Conservation (phyloP, 2,113 vertebrate genomes). For the Anoura caudifer region DNA sequence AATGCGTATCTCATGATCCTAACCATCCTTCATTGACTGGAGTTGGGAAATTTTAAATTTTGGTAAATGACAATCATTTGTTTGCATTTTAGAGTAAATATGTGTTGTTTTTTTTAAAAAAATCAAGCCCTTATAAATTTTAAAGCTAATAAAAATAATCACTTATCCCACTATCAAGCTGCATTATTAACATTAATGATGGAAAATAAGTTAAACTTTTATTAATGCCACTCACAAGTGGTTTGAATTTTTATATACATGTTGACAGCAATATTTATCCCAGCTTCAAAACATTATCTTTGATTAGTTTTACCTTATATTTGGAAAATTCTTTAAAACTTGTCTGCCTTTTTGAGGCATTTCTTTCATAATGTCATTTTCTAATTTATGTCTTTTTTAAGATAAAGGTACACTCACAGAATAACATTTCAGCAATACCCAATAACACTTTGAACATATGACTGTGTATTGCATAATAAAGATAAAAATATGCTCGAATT, state of each 20-base stretch:
- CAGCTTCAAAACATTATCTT: background rate
- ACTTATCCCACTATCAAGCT: background rate
- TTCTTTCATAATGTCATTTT: background rate
- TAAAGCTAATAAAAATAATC: background rate
- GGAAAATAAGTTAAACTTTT: background rate
- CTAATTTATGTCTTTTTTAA: conserved; percentile 14
- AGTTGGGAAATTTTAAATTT: background rate
- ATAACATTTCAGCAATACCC: conserved; percentile 19
- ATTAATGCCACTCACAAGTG: background rate
- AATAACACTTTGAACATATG: conserved; percentile 9
- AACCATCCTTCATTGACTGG: background rate
- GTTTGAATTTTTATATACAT: background rate
- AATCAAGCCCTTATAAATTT: background rate
- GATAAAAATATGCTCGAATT: conserved; percentile 46
- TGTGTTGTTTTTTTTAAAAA: background rate
- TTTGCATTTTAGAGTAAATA: background rate
- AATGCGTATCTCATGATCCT: background rate
- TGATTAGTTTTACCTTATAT: background rate
- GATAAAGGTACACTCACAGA: background rate
- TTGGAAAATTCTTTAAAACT: background rate
- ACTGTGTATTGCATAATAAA: conserved; percentile 35
- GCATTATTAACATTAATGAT: background rate
- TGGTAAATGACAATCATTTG: background rate
- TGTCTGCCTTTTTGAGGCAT: background rate
- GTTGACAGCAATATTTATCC: background rate